Evolutionary conservation across 1,140 invertebrate genomes (phyloP).

Genomic region (Halictus rubicundus): DNA sequence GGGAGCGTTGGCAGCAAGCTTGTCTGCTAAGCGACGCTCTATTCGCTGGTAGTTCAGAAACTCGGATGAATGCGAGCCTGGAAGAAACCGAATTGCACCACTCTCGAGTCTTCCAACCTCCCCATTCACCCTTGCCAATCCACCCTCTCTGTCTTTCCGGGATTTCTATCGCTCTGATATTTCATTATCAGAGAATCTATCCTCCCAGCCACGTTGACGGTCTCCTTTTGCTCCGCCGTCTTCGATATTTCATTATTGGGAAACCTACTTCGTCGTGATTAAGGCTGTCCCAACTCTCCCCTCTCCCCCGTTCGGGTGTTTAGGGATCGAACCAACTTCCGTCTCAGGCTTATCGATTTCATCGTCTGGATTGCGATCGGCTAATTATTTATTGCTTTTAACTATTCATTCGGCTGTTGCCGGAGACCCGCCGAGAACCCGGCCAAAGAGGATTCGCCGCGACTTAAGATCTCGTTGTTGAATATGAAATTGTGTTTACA

Average conservation of each 20-base stretch:
- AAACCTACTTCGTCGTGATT: constrained; percentile 28
- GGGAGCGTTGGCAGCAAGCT: not conserved
- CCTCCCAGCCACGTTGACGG: constrained; percentile 2
- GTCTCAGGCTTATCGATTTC: not conserved
- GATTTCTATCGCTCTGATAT: constrained; percentile 11
- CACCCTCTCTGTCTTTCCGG: no score
- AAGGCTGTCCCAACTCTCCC: not conserved
- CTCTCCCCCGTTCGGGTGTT: not conserved
- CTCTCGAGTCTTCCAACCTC: not conserved
- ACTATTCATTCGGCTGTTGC: not conserved
- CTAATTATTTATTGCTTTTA: constrained; percentile 1
- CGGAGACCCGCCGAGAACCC: not conserved
- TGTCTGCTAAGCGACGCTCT: constrained; percentile 2
- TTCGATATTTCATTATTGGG: constrained; percentile 42
- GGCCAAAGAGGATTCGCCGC: not conserved
- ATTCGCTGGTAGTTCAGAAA: constrained; percentile 38
- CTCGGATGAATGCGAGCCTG: constrained; percentile 21
- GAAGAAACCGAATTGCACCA: constrained; percentile 30
- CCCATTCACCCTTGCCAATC: not conserved
- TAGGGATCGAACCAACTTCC: not conserved
- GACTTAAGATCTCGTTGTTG: no score
- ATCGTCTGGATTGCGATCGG: not conserved
- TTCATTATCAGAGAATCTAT: constrained; percentile 35
- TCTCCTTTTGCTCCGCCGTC: constrained; percentile 16
- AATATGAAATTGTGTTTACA: no score